Percentiles rank a stretch among this genome's conserved stretches.
Conservation (phyloP, 2,113 vertebrate species). For the Tyrannus savana region DNA sequence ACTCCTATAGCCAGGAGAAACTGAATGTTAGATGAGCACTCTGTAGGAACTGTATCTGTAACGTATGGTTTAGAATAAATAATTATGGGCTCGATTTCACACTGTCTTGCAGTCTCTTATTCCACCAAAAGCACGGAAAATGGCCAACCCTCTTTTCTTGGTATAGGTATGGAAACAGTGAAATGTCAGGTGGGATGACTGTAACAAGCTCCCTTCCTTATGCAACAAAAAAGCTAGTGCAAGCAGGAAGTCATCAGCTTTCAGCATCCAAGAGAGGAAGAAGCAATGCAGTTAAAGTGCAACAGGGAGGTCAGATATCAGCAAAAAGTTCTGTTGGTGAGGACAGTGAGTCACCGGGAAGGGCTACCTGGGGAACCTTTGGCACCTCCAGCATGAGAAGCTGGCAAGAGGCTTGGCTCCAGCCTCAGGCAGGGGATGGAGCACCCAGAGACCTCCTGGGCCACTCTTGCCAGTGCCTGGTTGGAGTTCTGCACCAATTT, state of each 20-base stretch:
- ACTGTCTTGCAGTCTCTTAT: background rate
- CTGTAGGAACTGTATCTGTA: background rate
- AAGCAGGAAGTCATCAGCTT: background rate
- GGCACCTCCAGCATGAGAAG: background rate
- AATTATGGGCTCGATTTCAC: background rate
- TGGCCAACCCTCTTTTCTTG: background rate
- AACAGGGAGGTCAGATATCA: background rate
- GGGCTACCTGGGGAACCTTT: background rate
- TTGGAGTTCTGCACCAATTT: background rate
- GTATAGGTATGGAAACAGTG: accelerated
- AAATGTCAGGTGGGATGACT: background rate
- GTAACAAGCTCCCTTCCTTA: background rate
- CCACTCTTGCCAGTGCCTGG: background rate
- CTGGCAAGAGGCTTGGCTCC: background rate
- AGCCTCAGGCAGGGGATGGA: background rate
- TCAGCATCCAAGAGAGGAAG: background rate
- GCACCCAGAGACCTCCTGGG: background rate
- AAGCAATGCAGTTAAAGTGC: background rate
- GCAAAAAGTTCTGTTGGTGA: background rate
- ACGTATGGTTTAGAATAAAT: background rate
- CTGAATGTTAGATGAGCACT: constrained; percentile 34
- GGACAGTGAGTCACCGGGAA: background rate
- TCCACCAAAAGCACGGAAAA: background rate
- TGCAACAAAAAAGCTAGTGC: background rate
- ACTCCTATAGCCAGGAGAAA: constrained; percentile 13